phyloP scores from a whole-genome alignment of 2,797 vertebrate genomes.

The Sebastiscus albofasciatus region DNA sequence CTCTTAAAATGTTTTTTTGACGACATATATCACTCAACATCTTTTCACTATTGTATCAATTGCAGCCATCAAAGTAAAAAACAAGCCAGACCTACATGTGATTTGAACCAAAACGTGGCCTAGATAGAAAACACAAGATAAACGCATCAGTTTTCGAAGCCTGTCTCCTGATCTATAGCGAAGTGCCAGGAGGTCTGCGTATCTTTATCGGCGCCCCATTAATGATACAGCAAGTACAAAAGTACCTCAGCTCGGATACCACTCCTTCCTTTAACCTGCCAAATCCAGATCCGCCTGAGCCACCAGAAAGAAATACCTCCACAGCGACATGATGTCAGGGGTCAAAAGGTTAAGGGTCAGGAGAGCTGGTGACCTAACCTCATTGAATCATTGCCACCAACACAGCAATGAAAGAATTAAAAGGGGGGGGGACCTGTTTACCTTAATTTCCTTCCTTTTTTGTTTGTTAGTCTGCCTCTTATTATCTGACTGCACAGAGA shows the following conservation, averaged over 20 bases:
- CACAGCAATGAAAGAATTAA: constrained; percentile 18
- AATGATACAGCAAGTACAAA: constrained; percentile 84
- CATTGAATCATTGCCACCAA: constrained; percentile 50
- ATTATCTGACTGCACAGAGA: neutral
- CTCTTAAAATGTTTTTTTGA: neutral
- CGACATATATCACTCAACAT: neutral
- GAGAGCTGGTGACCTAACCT: constrained; percentile 57
- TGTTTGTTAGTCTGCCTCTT: neutral
- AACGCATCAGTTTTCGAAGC: constrained; percentile 76
- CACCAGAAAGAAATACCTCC: constrained; percentile 64
- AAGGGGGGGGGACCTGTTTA: neutral
- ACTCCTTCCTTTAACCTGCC: constrained; percentile 73
- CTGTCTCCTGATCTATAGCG: constrained; percentile 69
- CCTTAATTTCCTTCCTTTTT: neutral
- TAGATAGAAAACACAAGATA: constrained; percentile 76
- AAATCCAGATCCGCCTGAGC: constrained; percentile 56
- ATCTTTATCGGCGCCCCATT: constrained; percentile 76
- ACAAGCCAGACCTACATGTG: constrained; percentile 73
- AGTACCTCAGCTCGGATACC: constrained; percentile 71
- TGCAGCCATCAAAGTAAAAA: constrained; percentile 22
- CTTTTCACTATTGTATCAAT: constrained; percentile 29
- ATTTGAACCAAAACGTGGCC: constrained; percentile 78
- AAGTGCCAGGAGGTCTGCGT: constrained; percentile 70
- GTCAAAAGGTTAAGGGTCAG: constrained; percentile 70
- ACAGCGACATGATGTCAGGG: constrained; percentile 57